These are phyloP conservation scores for Halyomorpha halys DNA, from an alignment of 1,140 invertebrate species.

Conservation along the genomic window DNA sequence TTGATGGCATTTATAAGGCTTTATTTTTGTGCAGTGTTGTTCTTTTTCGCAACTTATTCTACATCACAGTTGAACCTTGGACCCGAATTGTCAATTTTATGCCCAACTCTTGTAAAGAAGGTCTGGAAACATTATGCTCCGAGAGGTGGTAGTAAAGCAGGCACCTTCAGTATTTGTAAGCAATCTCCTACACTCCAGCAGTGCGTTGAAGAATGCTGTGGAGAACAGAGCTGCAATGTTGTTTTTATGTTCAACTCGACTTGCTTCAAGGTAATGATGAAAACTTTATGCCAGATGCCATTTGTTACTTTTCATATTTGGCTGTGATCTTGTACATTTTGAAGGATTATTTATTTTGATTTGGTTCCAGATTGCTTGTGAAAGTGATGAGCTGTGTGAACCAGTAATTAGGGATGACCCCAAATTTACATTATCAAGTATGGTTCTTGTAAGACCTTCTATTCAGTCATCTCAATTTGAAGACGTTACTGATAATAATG, in stretches of 20 bases:
- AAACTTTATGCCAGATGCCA: background rate
- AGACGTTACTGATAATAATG: constrained; percentile 38
- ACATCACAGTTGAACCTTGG: background rate
- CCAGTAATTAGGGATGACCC: constrained; percentile 48
- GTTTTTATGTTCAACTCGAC: constrained; percentile 62
- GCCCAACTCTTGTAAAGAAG: constrained; percentile 27
- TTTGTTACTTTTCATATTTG: background rate
- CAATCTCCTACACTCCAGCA: constrained; percentile 40
- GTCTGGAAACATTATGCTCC: constrained; percentile 33
- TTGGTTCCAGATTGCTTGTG: constrained; percentile 43
- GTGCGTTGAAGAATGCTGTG: constrained; percentile 65
- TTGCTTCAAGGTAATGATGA: constrained; percentile 55
- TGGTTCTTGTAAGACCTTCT: constrained; percentile 66
- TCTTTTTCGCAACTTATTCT: background rate
- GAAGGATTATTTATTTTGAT: background rate
- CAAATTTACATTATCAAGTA: constrained; percentile 46
- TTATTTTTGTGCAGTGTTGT: background rate
- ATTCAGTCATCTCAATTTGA: constrained; percentile 42
- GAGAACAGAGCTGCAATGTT: constrained; percentile 56
- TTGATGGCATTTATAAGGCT: no score
- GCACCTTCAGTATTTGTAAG: constrained; percentile 41
- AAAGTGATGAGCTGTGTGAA: constrained; percentile 54
- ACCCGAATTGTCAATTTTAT: constrained; percentile 23
- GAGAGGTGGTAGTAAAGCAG: constrained; percentile 46
- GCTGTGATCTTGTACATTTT: background rate